Evolutionary conservation across 2,888 invertebrate species (phyloP), one percentile per base, ranked within the genome.

Genomic region (Leptodirus hochenwartii): DNA sequence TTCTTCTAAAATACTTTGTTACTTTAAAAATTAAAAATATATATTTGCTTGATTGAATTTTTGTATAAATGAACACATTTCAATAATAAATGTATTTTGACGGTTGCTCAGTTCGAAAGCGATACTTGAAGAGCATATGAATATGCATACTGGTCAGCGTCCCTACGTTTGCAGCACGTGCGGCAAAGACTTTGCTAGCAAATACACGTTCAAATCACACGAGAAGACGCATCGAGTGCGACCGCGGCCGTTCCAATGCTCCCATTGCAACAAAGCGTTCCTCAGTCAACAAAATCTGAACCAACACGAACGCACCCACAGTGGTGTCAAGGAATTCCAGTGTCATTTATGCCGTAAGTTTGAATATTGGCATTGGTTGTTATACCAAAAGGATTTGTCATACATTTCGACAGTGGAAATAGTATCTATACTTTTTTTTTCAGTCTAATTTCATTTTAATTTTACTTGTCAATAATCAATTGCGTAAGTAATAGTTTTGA

Each of bases 161-260:
- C 78, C 80, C 0, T 71, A 77, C 47, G 50, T 59, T 4, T 81
- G 81, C 44, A 45, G 52, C 0, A 47, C 58, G 1, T 82, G 82
- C 47, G 59, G 63, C 5, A 81, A 81, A 54, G 63, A 68, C 39
- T 81, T 80, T 53, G 74, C 79, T 1, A 77, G 76, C 8, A 81
- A 80, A 43, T 81, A 81, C 44, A 78, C 80, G 0, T 66, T 69
- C 37, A 74, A 73, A 39, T 69, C 79, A 0, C 82, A 81, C 41
- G 56, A 71, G 33, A 81, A 79, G 51, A 81, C 74, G 0, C 81
- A 81, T 43, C 62, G 44, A 49, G 55, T 60, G 6, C 61, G 81
- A 1, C 73, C 76, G 1, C 59, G 81, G 1, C 78, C 78, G 0
- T 77, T 55, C 47, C 63, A 66, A 27, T 82, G 82, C 41, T 47